Conservation (phyloP, 1,140 invertebrate genomes). For the Meloidogyne hapla region DNA sequence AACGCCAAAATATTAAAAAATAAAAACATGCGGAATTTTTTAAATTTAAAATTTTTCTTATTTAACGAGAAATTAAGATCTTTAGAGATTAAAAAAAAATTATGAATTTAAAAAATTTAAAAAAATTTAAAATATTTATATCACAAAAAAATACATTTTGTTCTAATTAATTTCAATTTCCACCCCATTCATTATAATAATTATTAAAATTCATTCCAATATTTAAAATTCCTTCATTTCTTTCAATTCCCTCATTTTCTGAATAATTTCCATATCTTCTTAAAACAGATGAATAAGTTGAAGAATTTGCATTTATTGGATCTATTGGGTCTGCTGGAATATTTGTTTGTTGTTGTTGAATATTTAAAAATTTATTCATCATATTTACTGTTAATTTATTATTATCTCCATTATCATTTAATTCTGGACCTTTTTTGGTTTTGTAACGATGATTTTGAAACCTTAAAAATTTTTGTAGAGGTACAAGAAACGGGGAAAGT, state of each 20-base stretch:
- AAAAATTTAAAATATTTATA: too few species aligned
- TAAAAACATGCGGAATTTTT: too few species aligned
- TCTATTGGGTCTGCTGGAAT: background rate
- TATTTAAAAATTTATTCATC: conserved; percentile 21
- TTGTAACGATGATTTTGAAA: conserved; percentile 65
- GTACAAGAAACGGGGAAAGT: background rate
- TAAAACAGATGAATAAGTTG: background rate
- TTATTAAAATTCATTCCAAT: background rate
- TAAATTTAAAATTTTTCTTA: too few species aligned
- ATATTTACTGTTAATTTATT: background rate
- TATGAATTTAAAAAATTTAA: too few species aligned
- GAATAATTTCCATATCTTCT: conserved; percentile 1
- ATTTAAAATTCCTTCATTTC: background rate
- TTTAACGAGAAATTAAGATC: too few species aligned
- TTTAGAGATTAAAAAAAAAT: too few species aligned
- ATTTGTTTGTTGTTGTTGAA: background rate
- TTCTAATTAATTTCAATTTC: background rate
- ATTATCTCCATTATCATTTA: conserved; percentile 14
- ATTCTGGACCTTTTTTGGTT: conserved; percentile 6
- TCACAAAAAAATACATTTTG: too few species aligned
- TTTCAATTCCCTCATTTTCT: background rate
- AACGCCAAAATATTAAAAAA: too few species aligned
- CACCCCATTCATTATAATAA: background rate
- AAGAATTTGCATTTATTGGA: background rate
- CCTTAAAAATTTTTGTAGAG: background rate